Conservation (phyloP, 2,888 invertebrate species). For the Catocala fraxini region DNA sequence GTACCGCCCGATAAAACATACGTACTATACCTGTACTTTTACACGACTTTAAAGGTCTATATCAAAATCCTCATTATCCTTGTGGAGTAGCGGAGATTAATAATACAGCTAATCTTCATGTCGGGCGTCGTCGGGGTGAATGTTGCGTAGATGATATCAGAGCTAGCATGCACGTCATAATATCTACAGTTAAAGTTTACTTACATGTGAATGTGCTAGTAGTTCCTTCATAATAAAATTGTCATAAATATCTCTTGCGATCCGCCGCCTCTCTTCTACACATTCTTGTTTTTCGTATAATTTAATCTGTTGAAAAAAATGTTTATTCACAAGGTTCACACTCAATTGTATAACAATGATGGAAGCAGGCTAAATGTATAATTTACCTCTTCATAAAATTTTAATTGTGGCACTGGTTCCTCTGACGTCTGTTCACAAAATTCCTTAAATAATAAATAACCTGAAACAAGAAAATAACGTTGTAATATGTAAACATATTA, state of each 20-base stretch:
- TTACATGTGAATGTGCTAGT: slow-evolving; percentile 99
- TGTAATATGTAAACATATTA: slow-evolving; percentile 22
- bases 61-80: slow-evolving; percentile 1
- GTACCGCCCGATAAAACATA: slow-evolving; percentile 2
- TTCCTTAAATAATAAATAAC: slow-evolving; percentile 99
- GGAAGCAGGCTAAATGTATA: slow-evolving; percentile 12
- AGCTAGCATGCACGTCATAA: neutral
- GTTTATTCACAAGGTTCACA: slow-evolving; percentile 11
- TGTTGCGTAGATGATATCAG: slow-evolving; percentile 1
- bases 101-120: slow-evolving; percentile 12
- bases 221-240: slow-evolving; percentile 99
- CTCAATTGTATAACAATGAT: slow-evolving; percentile 9
- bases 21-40: slow-evolving; percentile 6
- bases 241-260: slow-evolving; percentile 99
- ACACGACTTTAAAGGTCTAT: slow-evolving; percentile 3
- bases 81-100: slow-evolving; percentile 7
- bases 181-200: slow-evolving; percentile 67
- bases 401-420: slow-evolving; percentile 98
- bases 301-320: slow-evolving; percentile 94
- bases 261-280: slow-evolving; percentile 97
- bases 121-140: slow-evolving; percentile 6
- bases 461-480: slow-evolving; percentile 88
- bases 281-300: slow-evolving; percentile 99
- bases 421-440: slow-evolving; percentile 99
- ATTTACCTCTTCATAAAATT: slow-evolving; percentile 99